Evolutionary conservation across 2,113 vertebrate species (phyloP).

Genomic region (Chloebia gouldiae): DNA sequence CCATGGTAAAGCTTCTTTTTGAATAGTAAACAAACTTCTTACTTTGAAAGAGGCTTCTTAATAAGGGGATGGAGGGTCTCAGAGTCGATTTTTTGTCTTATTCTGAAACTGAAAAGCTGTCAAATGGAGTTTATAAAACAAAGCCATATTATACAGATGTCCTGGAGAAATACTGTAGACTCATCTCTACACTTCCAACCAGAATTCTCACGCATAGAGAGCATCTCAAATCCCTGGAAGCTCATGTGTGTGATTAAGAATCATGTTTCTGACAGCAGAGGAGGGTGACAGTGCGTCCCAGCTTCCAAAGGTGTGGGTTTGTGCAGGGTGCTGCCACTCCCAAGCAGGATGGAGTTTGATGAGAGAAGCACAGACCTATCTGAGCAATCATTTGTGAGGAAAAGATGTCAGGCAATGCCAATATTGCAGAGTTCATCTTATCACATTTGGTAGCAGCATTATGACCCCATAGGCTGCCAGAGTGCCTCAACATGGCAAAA

Average conservation of each 20-base stretch:
- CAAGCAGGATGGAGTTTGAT: neutral
- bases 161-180: neutral
- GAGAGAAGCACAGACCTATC: neutral
- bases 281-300: neutral
- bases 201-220: neutral
- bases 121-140: neutral
- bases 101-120: neutral
- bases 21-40: neutral
- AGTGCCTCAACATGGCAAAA: neutral
- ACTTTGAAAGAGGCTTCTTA: neutral
- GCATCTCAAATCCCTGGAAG: neutral
- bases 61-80: neutral
- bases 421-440: neutral
- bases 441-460: neutral
- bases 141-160: neutral
- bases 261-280: neutral
- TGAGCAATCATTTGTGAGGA: neutral
- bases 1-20: neutral
- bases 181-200: neutral
- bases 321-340: neutral
- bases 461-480: neutral
- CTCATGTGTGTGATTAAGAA: neutral
- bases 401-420: neutral
- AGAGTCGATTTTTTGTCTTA: neutral
- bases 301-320: rapidly evolving